Evolutionary conservation across 1,140 invertebrate species (phyloP).

Genomic region (Drosophila prosaltans): DNA sequence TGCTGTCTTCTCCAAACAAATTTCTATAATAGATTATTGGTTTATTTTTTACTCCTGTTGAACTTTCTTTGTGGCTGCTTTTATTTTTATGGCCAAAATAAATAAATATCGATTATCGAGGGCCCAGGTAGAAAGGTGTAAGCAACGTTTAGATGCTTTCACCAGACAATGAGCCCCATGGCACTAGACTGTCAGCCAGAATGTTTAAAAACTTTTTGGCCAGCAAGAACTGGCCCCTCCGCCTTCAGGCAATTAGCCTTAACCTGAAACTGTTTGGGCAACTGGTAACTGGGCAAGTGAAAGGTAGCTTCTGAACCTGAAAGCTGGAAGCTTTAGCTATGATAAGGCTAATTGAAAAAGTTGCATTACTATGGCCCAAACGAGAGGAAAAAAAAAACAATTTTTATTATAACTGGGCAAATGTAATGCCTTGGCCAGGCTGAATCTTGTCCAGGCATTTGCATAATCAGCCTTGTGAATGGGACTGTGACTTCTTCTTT

Average conservation of each 20-base stretch:
- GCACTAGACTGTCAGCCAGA: constrained; percentile 64
- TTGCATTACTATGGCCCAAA: constrained; percentile 58
- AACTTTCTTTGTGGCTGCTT: constrained; percentile 48
- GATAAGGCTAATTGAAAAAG: constrained; percentile 77
- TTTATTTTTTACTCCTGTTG: constrained; percentile 7
- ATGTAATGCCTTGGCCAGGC: constrained; percentile 45
- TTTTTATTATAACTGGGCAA: constrained; percentile 51
- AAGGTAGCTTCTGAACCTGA: constrained; percentile 11
- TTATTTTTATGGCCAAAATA: constrained; percentile 65
- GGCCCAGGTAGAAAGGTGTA: constrained; percentile 41
- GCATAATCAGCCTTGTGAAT: constrained; percentile 74
- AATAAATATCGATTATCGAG: constrained; percentile 71
- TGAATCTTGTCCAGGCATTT: constrained; percentile 53
- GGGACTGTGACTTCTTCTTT: constrained; percentile 47
- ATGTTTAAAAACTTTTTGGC: constrained; percentile 66
- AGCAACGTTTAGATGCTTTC: constrained; percentile 50
- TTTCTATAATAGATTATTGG: background rate
- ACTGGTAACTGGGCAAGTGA: background rate
- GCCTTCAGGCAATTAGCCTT: constrained; percentile 54
- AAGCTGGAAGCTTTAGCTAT: constrained; percentile 13
- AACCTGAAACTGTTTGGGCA: background rate
- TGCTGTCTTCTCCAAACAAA: too few species aligned
- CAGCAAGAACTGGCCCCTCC: constrained; percentile 22
- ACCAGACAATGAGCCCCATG: constrained; percentile 51
- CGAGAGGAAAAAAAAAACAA: constrained; percentile 29